Percentiles rank a stretch among this genome's conserved stretches.
Conservation (phyloP, 2,113 vertebrate genomes). For the Phoxinus phoxinus region DNA sequence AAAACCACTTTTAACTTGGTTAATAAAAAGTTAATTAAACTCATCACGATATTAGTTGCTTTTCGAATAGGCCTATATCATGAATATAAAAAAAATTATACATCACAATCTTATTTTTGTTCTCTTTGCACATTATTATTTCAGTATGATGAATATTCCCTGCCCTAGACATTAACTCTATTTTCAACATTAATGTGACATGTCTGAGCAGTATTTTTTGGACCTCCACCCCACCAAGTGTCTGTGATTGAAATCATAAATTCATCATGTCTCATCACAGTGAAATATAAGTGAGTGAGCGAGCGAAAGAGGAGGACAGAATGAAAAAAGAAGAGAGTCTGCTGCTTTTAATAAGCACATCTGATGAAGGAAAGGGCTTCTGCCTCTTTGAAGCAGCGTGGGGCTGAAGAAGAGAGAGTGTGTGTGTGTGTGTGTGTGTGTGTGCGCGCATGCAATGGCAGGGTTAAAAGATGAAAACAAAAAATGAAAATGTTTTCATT, state of each 20-base stretch:
- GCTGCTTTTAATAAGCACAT: conserved; percentile 60
- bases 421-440: not conserved
- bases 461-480: conserved; percentile 13
- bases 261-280: conserved; percentile 44
- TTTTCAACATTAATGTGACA: conserved; percentile 56
- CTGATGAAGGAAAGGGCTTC: conserved; percentile 47
- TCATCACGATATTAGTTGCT: not conserved
- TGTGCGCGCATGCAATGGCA: conserved; percentile 32
- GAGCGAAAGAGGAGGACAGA: conserved; percentile 45
- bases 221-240: not conserved
- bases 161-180: not conserved
- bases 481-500: not conserved
- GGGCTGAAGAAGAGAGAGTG: conserved; percentile 38
- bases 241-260: conserved; percentile 46
- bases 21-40: not conserved
- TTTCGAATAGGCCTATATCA: not conserved
- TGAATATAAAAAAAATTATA: not conserved
- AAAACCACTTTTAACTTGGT: not conserved
- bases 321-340: conserved; percentile 53
- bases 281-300: conserved; percentile 19
- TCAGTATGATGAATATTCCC: not conserved
- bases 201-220: not conserved
- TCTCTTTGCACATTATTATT: conserved; percentile 27
- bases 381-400: conserved; percentile 52
- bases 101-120: conserved; percentile 10